Base-by-base conservation (phyloP, 2,797 vertebrate species). In the Tachyglossus aculeatus region DNA sequence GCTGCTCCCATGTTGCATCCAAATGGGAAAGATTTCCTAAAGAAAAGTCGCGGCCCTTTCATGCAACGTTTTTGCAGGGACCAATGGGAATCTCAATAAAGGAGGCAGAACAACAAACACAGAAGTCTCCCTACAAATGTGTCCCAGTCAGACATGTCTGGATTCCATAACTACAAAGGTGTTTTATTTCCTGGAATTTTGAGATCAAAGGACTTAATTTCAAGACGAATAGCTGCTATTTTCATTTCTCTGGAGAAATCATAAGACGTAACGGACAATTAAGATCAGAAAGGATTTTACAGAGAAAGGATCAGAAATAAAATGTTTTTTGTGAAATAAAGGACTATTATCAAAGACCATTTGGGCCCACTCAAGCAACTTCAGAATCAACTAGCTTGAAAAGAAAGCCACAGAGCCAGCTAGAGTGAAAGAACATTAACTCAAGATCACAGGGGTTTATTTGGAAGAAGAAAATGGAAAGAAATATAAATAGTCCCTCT, bases 141-240 rank as follows among this genome's bases (percentile, higher is more conserved):
- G 77, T 79, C 61, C 82, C 7, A 3, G 77, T 58, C 39, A 45
- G 84, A 81, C 71, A 67, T 53, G 86, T 88, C 91, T 91, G 89
- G 88, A 86, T 88, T 64, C 78, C 74, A 81, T 85, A 86, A 87
- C 88, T 76, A 79, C 79, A 81, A 86, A 90, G 91, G 90, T 92
- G 90, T 92, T 91, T 90, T 91, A 92, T 92, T 92, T 92, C 91
- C 91, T 91, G 90, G 78, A 88, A 81, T 87, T 57, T 67, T 73
- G 68, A 88, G 86, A 90, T 92, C 90, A 91, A 92, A 92, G 86
- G 45, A 68, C 43, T 66, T 60, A 75, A 84, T 87, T 89, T 87
- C 76, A 78, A 88, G 87, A 82, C 86, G 60, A 84, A 47, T 90
- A 67, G 79, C 88, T 89, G 91, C 73, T 87, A 82, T 86, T 89